Evolutionary conservation across 2,113 vertebrate genomes (phyloP), one percentile per base, ranked within the genome.

Genomic region (Aegithalos caudatus): DNA sequence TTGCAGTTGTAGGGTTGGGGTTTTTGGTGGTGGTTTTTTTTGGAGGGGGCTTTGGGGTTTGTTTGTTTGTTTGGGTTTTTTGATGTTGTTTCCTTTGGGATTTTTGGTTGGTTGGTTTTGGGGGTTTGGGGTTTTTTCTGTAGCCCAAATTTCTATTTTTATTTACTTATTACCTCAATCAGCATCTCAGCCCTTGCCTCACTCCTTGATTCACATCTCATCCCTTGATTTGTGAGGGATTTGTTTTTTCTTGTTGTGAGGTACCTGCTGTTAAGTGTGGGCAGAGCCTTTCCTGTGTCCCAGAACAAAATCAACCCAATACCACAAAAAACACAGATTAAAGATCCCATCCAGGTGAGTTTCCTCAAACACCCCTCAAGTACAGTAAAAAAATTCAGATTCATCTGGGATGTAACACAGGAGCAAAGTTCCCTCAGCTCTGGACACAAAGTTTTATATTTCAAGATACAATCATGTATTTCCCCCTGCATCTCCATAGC

Each of bases 11-110:
- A 21, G 23, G 25, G 6, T 24, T 31, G 25, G 16, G 2, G 8
- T 53, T 50, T 50, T 29, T 19, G 5, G 18, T 47, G 13, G 18
- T 11, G 47, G 3, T 2, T 21, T 38, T 31, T 47, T 61, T 7
- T 29, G 24, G 17, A 27, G 31, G 14, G 5, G 14, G 3, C 0
- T 2, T 40, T 48, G 17, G 21, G 12, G 8, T 12, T 27, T 10
- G 5, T 50, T 18, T 60, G 11, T 42, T 42, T 42, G 40, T 60
- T 9, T 33, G 21, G 6, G 5, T 11, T 38, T 53, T 20, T 45
- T 45, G 42, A 5, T 44, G 42, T 44, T 44, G 15, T 44, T 44
- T 44, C 15, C 8, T 44, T 44, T 17, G 16, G 22, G 22, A 2
- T 24, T 51, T 44, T 50, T 38, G 17, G 23, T 47, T 38, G 16